phyloP scores from a whole-genome alignment of 2,113 vertebrate species.

The Onychostoma macrolepis region DNA sequence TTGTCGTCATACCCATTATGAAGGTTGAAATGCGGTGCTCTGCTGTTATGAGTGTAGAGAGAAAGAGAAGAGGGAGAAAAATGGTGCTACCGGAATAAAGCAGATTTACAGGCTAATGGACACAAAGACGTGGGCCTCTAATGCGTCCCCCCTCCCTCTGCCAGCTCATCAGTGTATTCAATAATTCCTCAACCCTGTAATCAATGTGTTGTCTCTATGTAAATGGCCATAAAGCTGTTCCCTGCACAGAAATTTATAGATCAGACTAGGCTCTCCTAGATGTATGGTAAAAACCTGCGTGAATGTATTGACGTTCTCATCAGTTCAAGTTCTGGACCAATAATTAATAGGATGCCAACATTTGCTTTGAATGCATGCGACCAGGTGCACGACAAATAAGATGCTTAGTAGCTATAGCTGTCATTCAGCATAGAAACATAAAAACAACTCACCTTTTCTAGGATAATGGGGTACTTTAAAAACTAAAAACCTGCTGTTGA shows the following conservation, averaged over 20 bases:
- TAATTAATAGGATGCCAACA: conserved; percentile 75
- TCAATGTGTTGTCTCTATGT: conserved; percentile 75
- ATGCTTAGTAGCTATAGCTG: conserved; percentile 60
- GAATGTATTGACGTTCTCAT: conserved; percentile 78
- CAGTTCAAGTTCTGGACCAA: conserved; percentile 62
- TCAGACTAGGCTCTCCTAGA: conserved; percentile 66
- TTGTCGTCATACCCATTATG: conserved; percentile 68
- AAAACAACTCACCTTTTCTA: conserved; percentile 30
- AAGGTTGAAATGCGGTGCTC: conserved; percentile 46
- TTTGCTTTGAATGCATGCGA: conserved; percentile 65
- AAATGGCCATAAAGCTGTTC: conserved; percentile 73
- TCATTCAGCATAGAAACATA: conserved; percentile 49
- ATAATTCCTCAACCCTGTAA: conserved; percentile 67
- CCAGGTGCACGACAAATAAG: conserved; percentile 75
- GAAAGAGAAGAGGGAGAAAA: conserved; percentile 57
- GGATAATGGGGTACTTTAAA: conserved; percentile 36
- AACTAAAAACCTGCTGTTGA: not conserved
- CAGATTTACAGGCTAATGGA: conserved; percentile 70
- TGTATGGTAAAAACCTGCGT: conserved; percentile 74
- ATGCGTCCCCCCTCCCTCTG: conserved; percentile 58
- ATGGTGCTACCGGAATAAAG: conserved; percentile 67
- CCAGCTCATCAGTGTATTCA: conserved; percentile 63
- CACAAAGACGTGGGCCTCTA: conserved; percentile 58
- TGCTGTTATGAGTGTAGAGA: conserved; percentile 32
- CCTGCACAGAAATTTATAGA: conserved; percentile 62